phyloP scores from a whole-genome alignment of 2,797 vertebrate genomes.

The Adelosebastes latens region DNA sequence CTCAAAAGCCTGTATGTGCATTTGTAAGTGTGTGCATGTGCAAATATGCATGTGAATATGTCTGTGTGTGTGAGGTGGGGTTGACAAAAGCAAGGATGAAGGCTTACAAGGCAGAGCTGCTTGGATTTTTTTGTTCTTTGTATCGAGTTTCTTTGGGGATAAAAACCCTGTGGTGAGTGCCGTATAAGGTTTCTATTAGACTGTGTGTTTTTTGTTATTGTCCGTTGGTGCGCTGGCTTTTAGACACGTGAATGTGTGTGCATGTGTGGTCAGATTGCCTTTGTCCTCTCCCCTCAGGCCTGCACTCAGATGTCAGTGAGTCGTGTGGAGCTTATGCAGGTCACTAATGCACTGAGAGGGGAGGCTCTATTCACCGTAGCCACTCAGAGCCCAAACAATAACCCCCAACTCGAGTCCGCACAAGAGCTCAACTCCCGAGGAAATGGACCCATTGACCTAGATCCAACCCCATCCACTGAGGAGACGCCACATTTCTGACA shows the following conservation, averaged over 20 bases:
- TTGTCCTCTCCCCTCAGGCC: conserved; percentile 71
- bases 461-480: conserved; percentile 52
- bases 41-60: conserved; percentile 33
- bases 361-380: conserved; percentile 55
- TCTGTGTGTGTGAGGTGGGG: not conserved
- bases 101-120: conserved; percentile 35
- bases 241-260: conserved; percentile 42
- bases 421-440: conserved; percentile 53
- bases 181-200: conserved; percentile 54
- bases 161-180: conserved; percentile 32
- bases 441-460: conserved; percentile 77
- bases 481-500: conserved; percentile 21
- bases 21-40: conserved; percentile 46
- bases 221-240: conserved; percentile 50
- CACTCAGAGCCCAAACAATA: conserved; percentile 65
- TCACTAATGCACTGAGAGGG: conserved; percentile 73
- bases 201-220: conserved; percentile 56
- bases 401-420: conserved; percentile 46
- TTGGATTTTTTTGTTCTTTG: conserved; percentile 29
- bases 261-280: conserved; percentile 57
- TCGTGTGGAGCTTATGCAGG: conserved; percentile 73
- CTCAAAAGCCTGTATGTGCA: conserved; percentile 50
- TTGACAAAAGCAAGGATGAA: conserved; percentile 36
- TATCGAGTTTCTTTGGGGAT: conserved; percentile 49
- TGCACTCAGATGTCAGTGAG: conserved; percentile 71